Evolutionary conservation across 92 coral and sea anemone genomes (phyloP).

Genomic region (Desmophyllum pertusum): DNA sequence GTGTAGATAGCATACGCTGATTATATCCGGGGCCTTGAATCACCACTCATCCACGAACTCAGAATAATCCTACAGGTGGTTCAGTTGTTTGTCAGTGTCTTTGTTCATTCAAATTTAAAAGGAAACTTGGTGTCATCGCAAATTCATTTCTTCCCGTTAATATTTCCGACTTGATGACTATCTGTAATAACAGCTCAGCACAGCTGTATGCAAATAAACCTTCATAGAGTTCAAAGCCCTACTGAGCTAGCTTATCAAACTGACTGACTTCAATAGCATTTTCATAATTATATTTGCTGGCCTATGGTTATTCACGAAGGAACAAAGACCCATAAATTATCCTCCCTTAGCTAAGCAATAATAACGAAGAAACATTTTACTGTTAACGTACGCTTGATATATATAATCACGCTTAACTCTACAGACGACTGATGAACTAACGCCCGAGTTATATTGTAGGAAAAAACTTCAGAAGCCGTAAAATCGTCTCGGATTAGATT

Average conservation of each 20-base stretch:
- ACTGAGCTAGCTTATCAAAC: background rate
- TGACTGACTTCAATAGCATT: background rate
- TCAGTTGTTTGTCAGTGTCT: background rate
- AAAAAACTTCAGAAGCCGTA: too few species aligned
- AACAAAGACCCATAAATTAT: too few species aligned
- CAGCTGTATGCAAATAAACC: background rate
- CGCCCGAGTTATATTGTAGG: too few species aligned
- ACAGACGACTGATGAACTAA: too few species aligned
- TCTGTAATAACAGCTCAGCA: background rate
- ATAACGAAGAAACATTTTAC: too few species aligned
- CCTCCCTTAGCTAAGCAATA: too few species aligned
- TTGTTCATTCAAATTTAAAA: background rate
- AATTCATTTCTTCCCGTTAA: background rate
- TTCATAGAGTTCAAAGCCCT: background rate
- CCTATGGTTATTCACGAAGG: too few species aligned
- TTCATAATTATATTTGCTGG: too few species aligned
- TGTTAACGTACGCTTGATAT: too few species aligned
- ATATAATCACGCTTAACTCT: too few species aligned
- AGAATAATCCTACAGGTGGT: slow-evolving; percentile 26
- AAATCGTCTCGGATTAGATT: too few species aligned
- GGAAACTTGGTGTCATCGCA: slow-evolving; percentile 10
- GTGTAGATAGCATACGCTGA: background rate
- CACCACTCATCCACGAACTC: background rate
- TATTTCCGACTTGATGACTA: background rate
- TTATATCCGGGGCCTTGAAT: background rate